Evolutionary conservation across 1,140 invertebrate species (phyloP).

Genomic region (Coenobita brevimanus): DNA sequence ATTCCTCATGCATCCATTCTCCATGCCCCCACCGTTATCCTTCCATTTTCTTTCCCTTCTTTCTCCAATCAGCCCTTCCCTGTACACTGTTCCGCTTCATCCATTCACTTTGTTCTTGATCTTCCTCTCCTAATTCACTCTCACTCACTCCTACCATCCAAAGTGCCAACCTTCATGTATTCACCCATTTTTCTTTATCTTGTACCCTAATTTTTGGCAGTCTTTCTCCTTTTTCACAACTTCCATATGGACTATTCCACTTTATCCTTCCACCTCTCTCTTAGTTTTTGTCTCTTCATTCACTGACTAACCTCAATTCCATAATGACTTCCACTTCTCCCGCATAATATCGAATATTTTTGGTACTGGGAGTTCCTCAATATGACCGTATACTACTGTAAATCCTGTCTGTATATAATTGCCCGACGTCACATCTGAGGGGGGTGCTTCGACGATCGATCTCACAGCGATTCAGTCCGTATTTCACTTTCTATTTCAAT

Average conservation of each 20-base stretch:
- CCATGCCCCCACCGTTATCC: neutral
- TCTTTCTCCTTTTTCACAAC: neutral
- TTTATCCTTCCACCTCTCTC: neutral
- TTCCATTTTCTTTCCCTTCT: neutral
- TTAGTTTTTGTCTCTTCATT: neutral
- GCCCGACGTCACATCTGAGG: no score
- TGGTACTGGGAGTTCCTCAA: no score
- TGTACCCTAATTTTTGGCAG: neutral
- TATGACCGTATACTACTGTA: no score
- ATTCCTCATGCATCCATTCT: no score
- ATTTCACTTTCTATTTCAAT: no score
- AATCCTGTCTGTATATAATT: neutral
- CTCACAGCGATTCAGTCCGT: no score
- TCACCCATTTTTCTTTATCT: neutral
- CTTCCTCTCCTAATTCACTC: neutral
- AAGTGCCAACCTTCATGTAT: neutral
- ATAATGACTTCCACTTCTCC: neutral
- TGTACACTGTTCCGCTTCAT: neutral
- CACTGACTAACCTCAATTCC: neutral
- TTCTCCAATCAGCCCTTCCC: neutral
- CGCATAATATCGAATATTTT: no score
- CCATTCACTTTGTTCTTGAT: neutral
- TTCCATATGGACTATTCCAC: neutral
- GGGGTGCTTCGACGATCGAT: no score
- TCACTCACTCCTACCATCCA: neutral